These are phyloP conservation scores for Callocephalon fimbriatum DNA, from an alignment of 2,113 vertebrate species.

Conservation along the genomic window DNA sequence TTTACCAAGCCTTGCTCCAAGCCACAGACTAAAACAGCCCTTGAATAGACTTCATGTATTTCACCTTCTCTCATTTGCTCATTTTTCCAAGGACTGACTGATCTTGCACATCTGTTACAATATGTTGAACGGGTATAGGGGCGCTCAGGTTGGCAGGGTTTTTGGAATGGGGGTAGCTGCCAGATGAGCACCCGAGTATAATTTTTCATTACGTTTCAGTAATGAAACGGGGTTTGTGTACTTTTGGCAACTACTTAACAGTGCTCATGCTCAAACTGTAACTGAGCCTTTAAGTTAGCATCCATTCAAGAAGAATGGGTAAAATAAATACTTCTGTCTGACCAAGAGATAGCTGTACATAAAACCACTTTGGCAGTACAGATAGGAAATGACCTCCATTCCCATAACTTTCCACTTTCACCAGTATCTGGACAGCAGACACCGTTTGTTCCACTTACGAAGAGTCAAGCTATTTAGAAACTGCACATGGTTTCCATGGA, in stretches of 20 bases:
- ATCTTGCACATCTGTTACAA: not conserved
- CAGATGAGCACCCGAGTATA: not conserved
- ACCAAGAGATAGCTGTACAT: not conserved
- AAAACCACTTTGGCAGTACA: not conserved
- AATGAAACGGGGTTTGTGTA: not conserved
- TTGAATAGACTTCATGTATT: not conserved
- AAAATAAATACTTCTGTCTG: not conserved
- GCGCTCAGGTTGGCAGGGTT: not conserved
- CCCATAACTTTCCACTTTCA: not conserved
- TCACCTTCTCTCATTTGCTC: not conserved
- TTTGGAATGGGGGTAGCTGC: not conserved
- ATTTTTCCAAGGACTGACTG: not conserved
- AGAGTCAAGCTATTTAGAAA: not conserved
- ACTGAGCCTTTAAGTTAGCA: not conserved
- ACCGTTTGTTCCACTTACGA: not conserved
- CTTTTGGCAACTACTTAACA: not conserved
- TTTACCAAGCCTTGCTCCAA: not conserved
- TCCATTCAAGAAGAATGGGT: not conserved
- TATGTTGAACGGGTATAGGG: rapidly evolving
- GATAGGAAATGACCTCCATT: not conserved
- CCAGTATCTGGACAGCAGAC: not conserved
- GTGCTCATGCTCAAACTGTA: not conserved
- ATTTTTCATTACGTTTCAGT: not conserved
- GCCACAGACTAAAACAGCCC: not conserved
- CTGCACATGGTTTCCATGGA: rapidly evolving